A percentile compares a stretch with the other conserved stretches of the same genome.
phyloP scores from a whole-genome alignment of 2,888 invertebrate genomes.

The Seira sanloemensis region DNA sequence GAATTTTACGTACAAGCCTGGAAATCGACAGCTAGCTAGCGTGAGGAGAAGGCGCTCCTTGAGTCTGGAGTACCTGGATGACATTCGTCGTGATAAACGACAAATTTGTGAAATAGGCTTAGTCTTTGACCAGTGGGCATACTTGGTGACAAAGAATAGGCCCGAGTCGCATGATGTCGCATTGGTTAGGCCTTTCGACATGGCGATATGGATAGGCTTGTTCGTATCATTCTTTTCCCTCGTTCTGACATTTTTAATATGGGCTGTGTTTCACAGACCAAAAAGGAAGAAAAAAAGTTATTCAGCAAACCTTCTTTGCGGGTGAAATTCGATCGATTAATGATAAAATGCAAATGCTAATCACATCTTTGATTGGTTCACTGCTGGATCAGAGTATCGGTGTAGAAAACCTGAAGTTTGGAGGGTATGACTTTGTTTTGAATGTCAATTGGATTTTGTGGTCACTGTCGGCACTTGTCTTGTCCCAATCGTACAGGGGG shows the following conservation, averaged over 20 bases:
- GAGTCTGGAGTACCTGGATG: background rate
- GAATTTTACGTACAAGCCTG: constrained; percentile 12
- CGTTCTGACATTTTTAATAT: background rate
- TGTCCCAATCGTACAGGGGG: constrained; percentile 30
- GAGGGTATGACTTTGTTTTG: background rate
- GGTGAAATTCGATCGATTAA: background rate
- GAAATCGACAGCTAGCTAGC: background rate
- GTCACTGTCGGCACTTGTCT: background rate
- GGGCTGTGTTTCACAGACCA: background rate
- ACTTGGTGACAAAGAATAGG: constrained; percentile 13
- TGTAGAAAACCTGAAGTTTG: background rate
- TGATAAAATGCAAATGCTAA: background rate
- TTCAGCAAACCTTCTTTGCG: background rate
- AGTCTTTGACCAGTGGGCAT: constrained; percentile 41
- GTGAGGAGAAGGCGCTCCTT: background rate
- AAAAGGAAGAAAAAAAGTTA: too few relatives aligned
- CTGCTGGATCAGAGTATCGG: constrained; percentile 20
- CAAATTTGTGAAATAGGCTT: constrained; percentile 28
- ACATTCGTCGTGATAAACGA: background rate
- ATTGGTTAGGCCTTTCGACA: constrained; percentile 32
- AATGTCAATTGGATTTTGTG: constrained; percentile 17
- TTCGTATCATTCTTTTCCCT: background rate
- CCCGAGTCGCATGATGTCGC: background rate
- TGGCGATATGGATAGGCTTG: constrained; percentile 2
- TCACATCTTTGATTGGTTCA: background rate